A percentile compares a stretch with the other conserved stretches of the same genome.
Conservation (phyloP, 2,113 vertebrate genomes). For the Reinhardtius hippoglossoides region DNA sequence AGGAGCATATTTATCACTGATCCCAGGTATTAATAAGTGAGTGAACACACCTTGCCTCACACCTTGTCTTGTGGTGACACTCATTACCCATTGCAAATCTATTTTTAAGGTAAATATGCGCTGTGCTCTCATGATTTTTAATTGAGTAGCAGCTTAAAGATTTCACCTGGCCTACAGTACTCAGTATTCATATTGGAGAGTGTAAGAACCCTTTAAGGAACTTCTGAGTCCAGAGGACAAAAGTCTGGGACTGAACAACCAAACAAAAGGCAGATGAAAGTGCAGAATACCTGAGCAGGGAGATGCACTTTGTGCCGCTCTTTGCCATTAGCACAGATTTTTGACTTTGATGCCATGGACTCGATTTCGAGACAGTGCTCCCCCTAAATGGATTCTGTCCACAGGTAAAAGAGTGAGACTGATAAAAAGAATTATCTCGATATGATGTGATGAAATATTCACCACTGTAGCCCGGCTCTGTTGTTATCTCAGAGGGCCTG, state of each 20-base stretch:
- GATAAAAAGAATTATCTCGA: slow-evolving; percentile 67
- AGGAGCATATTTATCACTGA: background rate
- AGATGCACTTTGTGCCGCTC: slow-evolving; percentile 52
- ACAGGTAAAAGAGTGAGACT: slow-evolving; percentile 55
- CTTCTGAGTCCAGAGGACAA: slow-evolving; percentile 47
- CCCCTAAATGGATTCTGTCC: slow-evolving; percentile 60
- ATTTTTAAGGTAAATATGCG: slow-evolving; percentile 67
- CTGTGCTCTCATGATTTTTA: slow-evolving; percentile 42
- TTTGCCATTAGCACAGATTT: slow-evolving; percentile 49
- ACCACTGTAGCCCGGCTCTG: slow-evolving; percentile 28
- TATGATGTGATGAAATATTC: slow-evolving; percentile 70
- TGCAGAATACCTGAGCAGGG: slow-evolving; percentile 24
- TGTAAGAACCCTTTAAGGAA: slow-evolving; percentile 40
- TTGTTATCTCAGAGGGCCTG: slow-evolving; percentile 46
- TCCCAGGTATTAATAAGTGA: slow-evolving; percentile 57
- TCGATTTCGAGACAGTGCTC: slow-evolving; percentile 32
- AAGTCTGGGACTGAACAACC: slow-evolving; percentile 35
- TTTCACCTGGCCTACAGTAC: slow-evolving; percentile 39
- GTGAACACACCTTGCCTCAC: slow-evolving; percentile 29
- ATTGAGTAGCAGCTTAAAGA: slow-evolving; percentile 51
- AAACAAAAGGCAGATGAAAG: slow-evolving; percentile 49
- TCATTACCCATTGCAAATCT: slow-evolving; percentile 62
- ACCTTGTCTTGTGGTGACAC: slow-evolving; percentile 31
- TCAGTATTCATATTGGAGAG: slow-evolving; percentile 40
- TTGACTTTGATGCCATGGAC: slow-evolving; percentile 59